Evolutionary conservation across 2,888 invertebrate genomes (phyloP), one percentile per base, ranked within the genome.

Genomic region (Drosophila merina): DNA sequence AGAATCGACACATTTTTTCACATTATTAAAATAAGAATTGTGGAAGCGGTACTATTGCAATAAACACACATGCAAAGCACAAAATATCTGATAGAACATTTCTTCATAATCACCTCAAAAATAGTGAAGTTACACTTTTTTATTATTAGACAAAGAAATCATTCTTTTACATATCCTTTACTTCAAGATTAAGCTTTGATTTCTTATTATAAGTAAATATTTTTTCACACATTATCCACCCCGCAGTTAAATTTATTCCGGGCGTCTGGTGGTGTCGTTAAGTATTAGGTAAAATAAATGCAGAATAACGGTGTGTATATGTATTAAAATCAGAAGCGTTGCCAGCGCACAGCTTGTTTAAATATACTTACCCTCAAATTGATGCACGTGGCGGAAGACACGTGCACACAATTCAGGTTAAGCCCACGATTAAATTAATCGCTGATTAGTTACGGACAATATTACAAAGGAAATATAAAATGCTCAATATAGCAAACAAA

Each of bases 361-460:
- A 73, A 77, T 74, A 76, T 78, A 75, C 77, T 84, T 86, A 85
- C 88, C 86, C 86, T 77, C 77, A 74, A 79, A 67, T 66, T 74
- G 75, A 72, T 56, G 82, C 88, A 88, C 88, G 88, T 88, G 88
- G 70, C 88, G 44, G 44, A 64, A 60, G 90, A 76, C 90, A 90
- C 90, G 90, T 90, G 90, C 77, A 77, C 85, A 82, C 88, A 88
- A 89, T 90, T 88, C 90, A 90, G 90, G 90, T 91, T 90, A 90
- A 90, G 88, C 78, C 86, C 86, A 82, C 89, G 90, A 91, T 90
- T 91, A 91, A 90, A 90, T 91, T 91, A 91, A 91, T 91, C 90
- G 91, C 90, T 90, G 90, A 91, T 91, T 91, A 91, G 90, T 89
- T 85, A 86, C 84, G 89, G 89, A 74, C 79, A 76, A 75, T 79